phyloP scores from a whole-genome alignment of 2,888 invertebrate genomes.

The Ormyrus thymus region DNA sequence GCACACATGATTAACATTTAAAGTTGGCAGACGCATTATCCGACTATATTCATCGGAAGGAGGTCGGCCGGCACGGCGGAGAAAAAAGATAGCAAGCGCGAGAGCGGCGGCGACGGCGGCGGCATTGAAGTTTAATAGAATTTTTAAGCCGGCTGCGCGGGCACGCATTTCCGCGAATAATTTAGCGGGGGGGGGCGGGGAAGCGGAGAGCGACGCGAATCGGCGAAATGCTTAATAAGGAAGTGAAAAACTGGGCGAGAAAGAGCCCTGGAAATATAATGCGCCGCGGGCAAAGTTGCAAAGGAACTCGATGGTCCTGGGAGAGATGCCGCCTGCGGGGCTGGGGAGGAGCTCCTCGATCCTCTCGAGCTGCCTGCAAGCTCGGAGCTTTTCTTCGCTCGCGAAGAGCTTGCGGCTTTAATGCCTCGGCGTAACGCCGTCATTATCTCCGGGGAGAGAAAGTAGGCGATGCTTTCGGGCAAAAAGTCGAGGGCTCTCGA shows the following conservation, averaged over 20 bases:
- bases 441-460: slow-evolving; percentile 52
- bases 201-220: not conserved
- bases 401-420: slow-evolving; percentile 47
- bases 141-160: slow-evolving; percentile 44
- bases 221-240: not conserved
- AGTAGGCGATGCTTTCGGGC: slow-evolving; percentile 42
- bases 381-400: slow-evolving; percentile 27
- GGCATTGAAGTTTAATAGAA: slow-evolving; percentile 55
- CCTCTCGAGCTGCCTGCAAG: not conserved
- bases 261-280: slow-evolving; percentile 20
- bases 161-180: slow-evolving; percentile 23
- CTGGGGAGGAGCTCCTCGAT: not conserved
- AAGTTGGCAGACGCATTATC: slow-evolving; percentile 29
- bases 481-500: slow-evolving; percentile 48
- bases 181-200: slow-evolving; percentile 15
- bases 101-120: not conserved
- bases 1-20: slow-evolving; percentile 46
- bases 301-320: not conserved
- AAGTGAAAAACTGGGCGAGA: not conserved
- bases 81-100: not conserved
- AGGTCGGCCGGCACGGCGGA: slow-evolving; percentile 16
- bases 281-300: not conserved
- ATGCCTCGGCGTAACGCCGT: slow-evolving; percentile 51
- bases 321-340: not conserved
- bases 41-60: slow-evolving; percentile 33